Evolutionary conservation across 2,797 vertebrate species (phyloP), one percentile per base, ranked within the genome.

Genomic region (Telmatherina bonti): DNA sequence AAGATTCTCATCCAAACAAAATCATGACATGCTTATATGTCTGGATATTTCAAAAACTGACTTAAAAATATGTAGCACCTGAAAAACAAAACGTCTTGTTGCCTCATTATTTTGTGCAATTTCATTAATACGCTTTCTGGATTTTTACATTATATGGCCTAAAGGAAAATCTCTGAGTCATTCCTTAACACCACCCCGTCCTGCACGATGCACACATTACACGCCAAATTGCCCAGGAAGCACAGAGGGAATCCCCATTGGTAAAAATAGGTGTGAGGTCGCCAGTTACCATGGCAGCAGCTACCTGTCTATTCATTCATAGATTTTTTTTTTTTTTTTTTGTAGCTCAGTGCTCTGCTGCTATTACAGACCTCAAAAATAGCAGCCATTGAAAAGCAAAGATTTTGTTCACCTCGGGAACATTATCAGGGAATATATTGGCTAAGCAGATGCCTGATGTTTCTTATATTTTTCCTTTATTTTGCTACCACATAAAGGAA

Each of bases 271-370:
- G 78, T 78, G 62, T 81, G 83, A 85, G 73, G 79, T 84, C 55
- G 68, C 33, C 68, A 67, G 88, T 91, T 91, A 73, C 89, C 83
- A 90, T 90, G 86, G 83, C 72, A 89, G 80, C 85, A 86, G 73
- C 60, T 62, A 80, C 72, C 76, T 67, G 64, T 85, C 76, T 71
- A 18, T 76, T 81, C 79, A 77, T 86, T 84, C 68, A 88, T 43
- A 70, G 36, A 77, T 51, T 47, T 55, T 7, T 51, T 54, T 67
- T 56, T 57, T 72, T 22, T 51, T 54, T 67, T 56, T 57, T 72
- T 22, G 26, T 51, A 55, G 16, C 59, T 53, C 33, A 66, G 62
- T 51, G 55, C 22, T 66, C 54, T 29, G 45, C 18, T 66, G 41
- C 41, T 53, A 38, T 64, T 30, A 59, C 12, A 7, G 49, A 27